Base-by-base conservation (phyloP, 30 jellyfish, hydroid and myxozoan genomes). In the Aurelia sp. region DNA sequence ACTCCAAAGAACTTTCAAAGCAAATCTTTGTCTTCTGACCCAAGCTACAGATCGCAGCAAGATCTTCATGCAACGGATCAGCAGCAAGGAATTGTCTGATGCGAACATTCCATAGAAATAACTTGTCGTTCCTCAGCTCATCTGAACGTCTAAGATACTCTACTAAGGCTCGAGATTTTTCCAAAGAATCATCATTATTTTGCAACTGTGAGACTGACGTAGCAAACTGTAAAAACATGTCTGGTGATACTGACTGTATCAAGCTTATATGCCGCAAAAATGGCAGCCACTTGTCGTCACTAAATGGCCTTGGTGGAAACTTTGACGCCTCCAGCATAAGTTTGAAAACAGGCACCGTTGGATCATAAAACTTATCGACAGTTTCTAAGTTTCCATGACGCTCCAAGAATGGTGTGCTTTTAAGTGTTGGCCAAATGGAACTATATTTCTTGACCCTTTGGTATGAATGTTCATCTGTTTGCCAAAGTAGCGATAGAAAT, bases 221-320 rank as follows among this genome's bases (percentile, higher is more conserved):
- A 0, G 97, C 97, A 73, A 90, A 83, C 41, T 47, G 16, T 16
- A 53, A 52, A 48, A 84, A 90, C 55, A 84, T 21, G 17, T 53
- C 81, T 10, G 69, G 9, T 44, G 83, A 60, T 1, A 90, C 70
- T 27, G 31, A 6, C 19, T 78, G 11, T 15, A 84, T 62, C 37
- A 90, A 60, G 31, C 97, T 96, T 22, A 55, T n/a, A 4, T 64
- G 55, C 57, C 81, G 37, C 13, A 90, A 58, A 79, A 90, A 90
- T n/a, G 51, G 66, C 63, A 88, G 83, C 91, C 91, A 81, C 11
- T 11, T 19, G 3, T 57, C 37, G 13, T 30, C 78, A 13, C 88
- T 13, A 70, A 5, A 63, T 8, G 59, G 37, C 13, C 18, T 81
- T 27, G 88, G 77, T 53, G 97, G 97, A 66, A 90, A 90, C 4